Percentiles rank a stretch among this genome's conserved stretches.
Conservation (phyloP, 1,140 invertebrate species). For the Adoxophyes honmai region DNA sequence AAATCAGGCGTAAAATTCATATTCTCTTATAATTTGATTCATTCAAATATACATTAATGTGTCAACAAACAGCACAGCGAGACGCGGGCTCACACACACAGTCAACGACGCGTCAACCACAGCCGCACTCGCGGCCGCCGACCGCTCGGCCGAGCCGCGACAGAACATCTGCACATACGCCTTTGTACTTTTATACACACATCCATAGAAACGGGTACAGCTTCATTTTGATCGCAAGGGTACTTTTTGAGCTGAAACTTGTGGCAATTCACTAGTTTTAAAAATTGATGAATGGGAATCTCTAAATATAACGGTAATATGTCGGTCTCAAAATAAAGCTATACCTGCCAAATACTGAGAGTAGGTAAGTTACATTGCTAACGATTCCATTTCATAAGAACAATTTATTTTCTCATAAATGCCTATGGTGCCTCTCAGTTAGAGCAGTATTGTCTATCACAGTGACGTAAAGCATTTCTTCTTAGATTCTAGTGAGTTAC, state of each 20-base stretch:
- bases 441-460: conserved; percentile 72
- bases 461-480: conserved; percentile 74
- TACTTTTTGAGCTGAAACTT: too few species aligned
- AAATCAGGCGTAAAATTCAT: conserved; percentile 55
- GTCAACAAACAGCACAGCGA: conserved; percentile 75
- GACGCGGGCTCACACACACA: conserved; percentile 45
- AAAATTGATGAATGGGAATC: too few species aligned
- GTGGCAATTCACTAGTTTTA: too few species aligned
- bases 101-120: conserved; percentile 18
- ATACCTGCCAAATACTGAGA: conserved; percentile 34
- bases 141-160: conserved; percentile 47
- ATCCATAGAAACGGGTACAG: conserved; percentile 20
- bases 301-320: background rate
- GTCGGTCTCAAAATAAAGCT: conserved; percentile 21
- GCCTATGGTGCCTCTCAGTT: conserved; percentile 68
- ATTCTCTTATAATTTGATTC: conserved; percentile 76
- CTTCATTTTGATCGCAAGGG: conserved; percentile 17
- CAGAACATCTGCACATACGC: conserved; percentile 72
- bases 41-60: conserved; percentile 76
- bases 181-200: conserved; percentile 60
- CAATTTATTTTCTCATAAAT: conserved; percentile 52
- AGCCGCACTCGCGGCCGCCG: conserved; percentile 30
- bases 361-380: conserved; percentile 28
- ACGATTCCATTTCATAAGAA: conserved; percentile 50
- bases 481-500: conserved; percentile 75